A percentile compares a stretch with the other conserved stretches of the same genome.
phyloP scores from a whole-genome alignment of 2,888 invertebrate species.

The Heteromurus nitidus region DNA sequence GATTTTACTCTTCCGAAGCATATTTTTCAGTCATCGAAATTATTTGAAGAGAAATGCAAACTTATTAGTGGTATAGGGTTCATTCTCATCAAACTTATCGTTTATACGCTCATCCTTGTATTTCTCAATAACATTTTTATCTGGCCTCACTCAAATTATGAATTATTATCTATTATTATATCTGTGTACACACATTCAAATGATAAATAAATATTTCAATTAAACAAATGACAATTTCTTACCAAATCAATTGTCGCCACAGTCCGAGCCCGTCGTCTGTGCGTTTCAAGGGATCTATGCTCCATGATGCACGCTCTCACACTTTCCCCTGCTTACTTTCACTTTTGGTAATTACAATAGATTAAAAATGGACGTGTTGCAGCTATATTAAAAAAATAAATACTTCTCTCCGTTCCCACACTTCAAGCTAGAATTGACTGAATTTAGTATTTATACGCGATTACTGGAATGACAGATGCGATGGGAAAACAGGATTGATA shows the following conservation, averaged over 20 bases:
- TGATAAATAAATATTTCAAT: no score
- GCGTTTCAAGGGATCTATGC: constrained; percentile 35
- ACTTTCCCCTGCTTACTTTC: constrained; percentile 4
- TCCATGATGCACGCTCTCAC: constrained; percentile 41
- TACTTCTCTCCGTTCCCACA: not conserved
- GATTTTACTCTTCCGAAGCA: not conserved
- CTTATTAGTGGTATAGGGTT: no score
- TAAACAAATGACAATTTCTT: no score
- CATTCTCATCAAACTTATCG: no score
- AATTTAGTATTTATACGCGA: no score
- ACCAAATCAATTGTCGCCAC: constrained; percentile 66
- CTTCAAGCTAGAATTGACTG: not conserved
- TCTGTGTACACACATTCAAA: no score
- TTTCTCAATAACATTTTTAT: no score
- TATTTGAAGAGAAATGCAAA: no score
- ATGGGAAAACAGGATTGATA: not conserved
- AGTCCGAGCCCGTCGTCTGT: constrained; percentile 46
- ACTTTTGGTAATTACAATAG: not conserved
- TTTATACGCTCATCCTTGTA: no score
- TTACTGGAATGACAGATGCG: not conserved
- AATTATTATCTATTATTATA: no score
- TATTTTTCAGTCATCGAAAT: no score
- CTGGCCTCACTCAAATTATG: no score
- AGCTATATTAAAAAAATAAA: not conserved
- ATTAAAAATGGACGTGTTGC: not conserved